phyloP scores from a whole-genome alignment of 2,113 vertebrate genomes.

The Cacatua alba region DNA sequence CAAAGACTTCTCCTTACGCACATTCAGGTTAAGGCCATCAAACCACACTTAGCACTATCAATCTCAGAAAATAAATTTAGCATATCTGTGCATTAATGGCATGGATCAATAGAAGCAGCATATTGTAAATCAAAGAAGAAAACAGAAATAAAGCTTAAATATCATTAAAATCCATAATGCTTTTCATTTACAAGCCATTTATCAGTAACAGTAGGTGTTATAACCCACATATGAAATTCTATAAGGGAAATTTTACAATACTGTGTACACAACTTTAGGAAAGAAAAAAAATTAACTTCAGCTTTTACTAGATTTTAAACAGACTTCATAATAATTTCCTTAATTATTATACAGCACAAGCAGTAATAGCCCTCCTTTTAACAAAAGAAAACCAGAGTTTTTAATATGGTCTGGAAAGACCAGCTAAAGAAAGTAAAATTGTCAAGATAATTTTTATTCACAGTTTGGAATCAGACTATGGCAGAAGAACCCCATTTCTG shows the following conservation, averaged over 20 bases:
- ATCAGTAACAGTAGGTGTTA: neutral
- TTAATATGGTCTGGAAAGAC: neutral
- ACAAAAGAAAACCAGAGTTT: neutral
- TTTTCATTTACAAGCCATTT: conserved; percentile 7
- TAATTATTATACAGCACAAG: neutral
- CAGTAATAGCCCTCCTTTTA: neutral
- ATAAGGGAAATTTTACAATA: neutral
- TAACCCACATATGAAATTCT: neutral
- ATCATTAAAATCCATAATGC: neutral
- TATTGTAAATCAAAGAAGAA: neutral
- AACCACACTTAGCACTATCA: neutral
- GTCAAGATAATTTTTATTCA: neutral
- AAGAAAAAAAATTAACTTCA: neutral
- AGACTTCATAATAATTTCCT: neutral
- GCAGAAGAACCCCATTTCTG: neutral
- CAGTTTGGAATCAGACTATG: neutral
- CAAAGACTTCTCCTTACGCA: neutral
- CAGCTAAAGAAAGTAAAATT: neutral
- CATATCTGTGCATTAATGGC: neutral
- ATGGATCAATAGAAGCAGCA: neutral
- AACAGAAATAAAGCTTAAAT: conserved; percentile 33
- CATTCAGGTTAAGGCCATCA: neutral
- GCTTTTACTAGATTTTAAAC: neutral
- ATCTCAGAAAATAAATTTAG: neutral
- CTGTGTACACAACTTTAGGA: neutral